Evolutionary conservation across 2,888 invertebrate genomes (phyloP).

Genomic region (Caenorhabditis angaria): DNA sequence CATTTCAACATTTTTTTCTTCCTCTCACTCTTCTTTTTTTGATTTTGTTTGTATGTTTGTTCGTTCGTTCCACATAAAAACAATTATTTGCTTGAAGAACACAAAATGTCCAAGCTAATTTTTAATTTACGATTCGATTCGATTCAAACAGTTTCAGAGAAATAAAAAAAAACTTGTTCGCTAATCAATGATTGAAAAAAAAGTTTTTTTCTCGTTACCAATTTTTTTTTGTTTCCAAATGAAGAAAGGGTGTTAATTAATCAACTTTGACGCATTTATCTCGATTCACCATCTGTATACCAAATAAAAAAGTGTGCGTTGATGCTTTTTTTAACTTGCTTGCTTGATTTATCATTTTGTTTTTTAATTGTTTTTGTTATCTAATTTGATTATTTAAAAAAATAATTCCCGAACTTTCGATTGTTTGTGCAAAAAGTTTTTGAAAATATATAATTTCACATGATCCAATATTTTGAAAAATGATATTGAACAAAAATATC

Average conservation of each 20-base stretch:
- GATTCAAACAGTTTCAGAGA: background rate
- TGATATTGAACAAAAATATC: no score
- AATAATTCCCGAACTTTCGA: no score
- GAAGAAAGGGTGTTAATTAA: background rate
- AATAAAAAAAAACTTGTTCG: background rate
- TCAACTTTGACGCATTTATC: constrained; percentile 4
- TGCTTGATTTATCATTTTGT: no score
- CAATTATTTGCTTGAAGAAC: no score
- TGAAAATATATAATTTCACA: no score
- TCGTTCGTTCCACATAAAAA: no score
- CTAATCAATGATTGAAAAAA: background rate
- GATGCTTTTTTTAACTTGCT: background rate
- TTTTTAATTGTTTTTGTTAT: no score
- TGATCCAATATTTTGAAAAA: no score
- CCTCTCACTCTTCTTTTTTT: background rate
- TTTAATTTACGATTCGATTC: background rate
- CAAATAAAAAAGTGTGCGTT: background rate
- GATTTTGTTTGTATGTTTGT: no score
- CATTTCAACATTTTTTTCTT: background rate
- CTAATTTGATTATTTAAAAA: no score
- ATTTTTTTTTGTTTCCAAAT: background rate
- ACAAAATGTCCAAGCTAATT: background rate
- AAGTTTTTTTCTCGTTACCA: background rate
- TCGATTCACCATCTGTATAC: background rate
- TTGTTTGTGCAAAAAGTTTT: no score